These are phyloP conservation scores for Sphaeramia orbicularis DNA, from an alignment of 2,797 vertebrate genomes.

Conservation along the genomic window DNA sequence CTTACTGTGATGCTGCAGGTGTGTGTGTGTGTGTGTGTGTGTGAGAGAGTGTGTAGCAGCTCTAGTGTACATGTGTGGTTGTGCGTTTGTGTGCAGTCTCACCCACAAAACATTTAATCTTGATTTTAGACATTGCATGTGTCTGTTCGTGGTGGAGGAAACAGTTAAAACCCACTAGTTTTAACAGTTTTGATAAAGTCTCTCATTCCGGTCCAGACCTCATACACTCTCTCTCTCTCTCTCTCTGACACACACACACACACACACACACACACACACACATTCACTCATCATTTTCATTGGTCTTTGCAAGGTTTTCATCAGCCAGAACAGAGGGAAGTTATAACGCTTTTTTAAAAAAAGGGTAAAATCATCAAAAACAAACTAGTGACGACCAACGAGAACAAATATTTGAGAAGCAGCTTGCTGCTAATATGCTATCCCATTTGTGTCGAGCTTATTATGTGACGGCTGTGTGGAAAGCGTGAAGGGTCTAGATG, in stretches of 20 bases:
- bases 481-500: not conserved
- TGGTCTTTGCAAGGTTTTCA: conserved; percentile 58
- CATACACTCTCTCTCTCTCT: not conserved
- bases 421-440: not conserved
- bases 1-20: conserved; percentile 20
- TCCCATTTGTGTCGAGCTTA: conserved; percentile 15
- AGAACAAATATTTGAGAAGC: conserved; percentile 21
- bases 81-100: conserved; percentile 18
- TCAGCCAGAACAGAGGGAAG: conserved; percentile 57
- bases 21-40: conserved; percentile 12
- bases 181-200: conserved; percentile 53
- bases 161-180: conserved; percentile 38
- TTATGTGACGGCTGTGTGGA: conserved; percentile 10
- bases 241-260: not conserved
- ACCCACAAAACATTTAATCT: conserved; percentile 37
- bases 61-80: conserved; percentile 1
- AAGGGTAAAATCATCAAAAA: conserved; percentile 41
- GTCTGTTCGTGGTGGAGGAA: conserved; percentile 38
- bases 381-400: not conserved
- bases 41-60: not conserved
- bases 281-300: conserved; percentile 23
- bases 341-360: conserved; percentile 55
- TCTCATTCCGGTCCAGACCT: conserved; percentile 38
- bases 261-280: conserved; percentile 6
- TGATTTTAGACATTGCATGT: conserved; percentile 16